These are phyloP conservation scores for Cuculus canorus DNA, from an alignment of 2,797 vertebrate genomes.

Conservation along the genomic window DNA sequence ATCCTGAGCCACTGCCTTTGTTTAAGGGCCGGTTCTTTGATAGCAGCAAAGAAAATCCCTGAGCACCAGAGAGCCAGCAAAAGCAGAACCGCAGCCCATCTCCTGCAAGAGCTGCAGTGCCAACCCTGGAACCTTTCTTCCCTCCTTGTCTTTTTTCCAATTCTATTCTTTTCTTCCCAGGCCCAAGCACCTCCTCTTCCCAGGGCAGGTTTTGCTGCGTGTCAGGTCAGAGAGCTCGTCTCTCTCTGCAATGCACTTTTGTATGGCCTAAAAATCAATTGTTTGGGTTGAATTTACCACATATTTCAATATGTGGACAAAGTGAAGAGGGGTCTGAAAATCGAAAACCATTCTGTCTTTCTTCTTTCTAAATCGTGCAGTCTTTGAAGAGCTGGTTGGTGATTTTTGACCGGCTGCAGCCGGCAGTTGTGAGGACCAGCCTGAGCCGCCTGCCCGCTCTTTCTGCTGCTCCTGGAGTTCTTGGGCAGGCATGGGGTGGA, in stretches of 20 bases:
- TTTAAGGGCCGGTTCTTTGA: slow-evolving; percentile 7
- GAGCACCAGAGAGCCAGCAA: not conserved
- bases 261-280: not conserved
- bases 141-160: not conserved
- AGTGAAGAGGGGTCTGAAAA: not conserved
- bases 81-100: slow-evolving; percentile 7
- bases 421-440: not conserved
- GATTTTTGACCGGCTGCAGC: not conserved
- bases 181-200: not conserved
- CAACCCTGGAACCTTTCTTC: not conserved
- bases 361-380: not conserved
- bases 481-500: not conserved
- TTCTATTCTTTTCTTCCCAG: not conserved
- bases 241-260: not conserved
- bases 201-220: not conserved
- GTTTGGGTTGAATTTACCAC: not conserved
- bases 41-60: slow-evolving; percentile 19
- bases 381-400: not conserved
- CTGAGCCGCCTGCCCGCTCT: not conserved
- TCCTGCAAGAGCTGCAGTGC: not conserved
- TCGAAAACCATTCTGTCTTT: not conserved
- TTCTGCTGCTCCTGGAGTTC: not conserved
- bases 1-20: slow-evolving; percentile 13
- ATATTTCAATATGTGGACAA: not conserved
- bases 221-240: not conserved